Percentiles rank a stretch among this genome's conserved stretches.
Conservation (phyloP, 2,888 invertebrate species). For the Ectemnius cavifrons region DNA sequence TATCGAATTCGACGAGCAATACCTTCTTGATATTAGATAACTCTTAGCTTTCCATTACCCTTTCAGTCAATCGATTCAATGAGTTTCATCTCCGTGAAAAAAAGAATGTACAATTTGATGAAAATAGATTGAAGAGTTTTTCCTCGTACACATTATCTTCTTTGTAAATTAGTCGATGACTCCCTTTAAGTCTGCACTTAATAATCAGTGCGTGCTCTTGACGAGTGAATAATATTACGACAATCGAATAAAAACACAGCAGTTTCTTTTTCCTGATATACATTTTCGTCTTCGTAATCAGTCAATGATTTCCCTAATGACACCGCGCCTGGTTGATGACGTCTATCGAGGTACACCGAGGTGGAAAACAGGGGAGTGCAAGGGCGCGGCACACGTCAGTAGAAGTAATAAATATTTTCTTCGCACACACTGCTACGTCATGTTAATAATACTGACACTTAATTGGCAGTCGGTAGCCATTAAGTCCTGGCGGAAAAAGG, state of each 20-base stretch:
- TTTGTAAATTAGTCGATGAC: neutral
- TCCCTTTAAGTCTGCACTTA: neutral
- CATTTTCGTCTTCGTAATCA: too few species aligned
- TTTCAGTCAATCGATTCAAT: too few species aligned
- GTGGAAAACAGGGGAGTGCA: neutral
- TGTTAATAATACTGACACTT: neutral
- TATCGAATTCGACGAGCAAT: neutral
- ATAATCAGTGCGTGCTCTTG: too few species aligned
- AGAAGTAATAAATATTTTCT: neutral
- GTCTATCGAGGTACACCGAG: neutral
- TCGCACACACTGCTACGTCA: neutral
- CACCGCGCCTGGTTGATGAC: neutral
- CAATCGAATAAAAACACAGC: too few species aligned
- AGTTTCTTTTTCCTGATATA: too few species aligned
- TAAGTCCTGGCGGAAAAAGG: neutral
- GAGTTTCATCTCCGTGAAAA: too few species aligned
- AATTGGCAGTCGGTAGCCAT: neutral
- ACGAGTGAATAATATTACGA: too few species aligned
- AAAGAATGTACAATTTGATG: too few species aligned
- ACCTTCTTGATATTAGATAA: conserved; percentile 22
- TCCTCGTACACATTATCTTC: too few species aligned
- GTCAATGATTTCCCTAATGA: neutral
- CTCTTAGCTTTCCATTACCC: neutral
- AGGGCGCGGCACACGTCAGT: neutral
- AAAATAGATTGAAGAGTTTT: too few species aligned